Conservation (phyloP, 2,888 invertebrate species). For the Caradrina clavipalpis region DNA sequence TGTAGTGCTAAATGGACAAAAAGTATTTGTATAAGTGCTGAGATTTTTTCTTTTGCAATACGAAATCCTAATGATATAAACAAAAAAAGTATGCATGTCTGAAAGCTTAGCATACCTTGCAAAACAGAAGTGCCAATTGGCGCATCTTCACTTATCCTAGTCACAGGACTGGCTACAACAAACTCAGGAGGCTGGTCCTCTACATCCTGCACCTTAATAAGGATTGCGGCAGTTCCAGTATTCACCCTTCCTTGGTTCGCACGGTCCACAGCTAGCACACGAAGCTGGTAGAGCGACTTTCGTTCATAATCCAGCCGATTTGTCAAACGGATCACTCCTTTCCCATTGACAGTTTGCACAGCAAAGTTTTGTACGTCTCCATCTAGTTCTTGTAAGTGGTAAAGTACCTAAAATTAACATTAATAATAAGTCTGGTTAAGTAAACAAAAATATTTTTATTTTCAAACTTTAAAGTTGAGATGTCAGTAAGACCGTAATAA, state of each 20-base stretch:
- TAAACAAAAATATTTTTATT: constrained; percentile 6
- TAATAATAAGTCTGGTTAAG: not conserved
- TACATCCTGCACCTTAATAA: constrained; percentile 96
- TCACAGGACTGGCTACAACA: constrained; percentile 96
- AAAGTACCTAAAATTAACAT: constrained; percentile 92
- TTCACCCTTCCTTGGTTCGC: constrained; percentile 96
- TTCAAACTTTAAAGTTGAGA: constrained; percentile 3
- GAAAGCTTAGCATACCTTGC: constrained; percentile 91
- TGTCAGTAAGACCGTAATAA: not conserved
- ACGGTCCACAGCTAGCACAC: constrained; percentile 95
- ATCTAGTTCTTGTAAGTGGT: constrained; percentile 95
- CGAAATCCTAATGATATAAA: too few relatives aligned
- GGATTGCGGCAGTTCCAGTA: constrained; percentile 96
- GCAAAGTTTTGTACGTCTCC: constrained; percentile 94
- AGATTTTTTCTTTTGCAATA: too few relatives aligned
- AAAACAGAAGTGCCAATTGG: constrained; percentile 95
- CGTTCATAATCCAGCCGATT: constrained; percentile 96
- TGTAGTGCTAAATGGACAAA: too few relatives aligned
- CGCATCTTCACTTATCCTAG: constrained; percentile 96
- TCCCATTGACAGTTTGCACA: constrained; percentile 95
- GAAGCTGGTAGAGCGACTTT: constrained; percentile 96
- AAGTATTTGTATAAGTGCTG: too few relatives aligned
- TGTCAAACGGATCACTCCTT: constrained; percentile 95
- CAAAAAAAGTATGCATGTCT: too few relatives aligned
- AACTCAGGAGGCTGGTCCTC: constrained; percentile 98